Evolutionary conservation across 2,797 vertebrate species (phyloP).

Genomic region (Rhodeus uyekii): DNA sequence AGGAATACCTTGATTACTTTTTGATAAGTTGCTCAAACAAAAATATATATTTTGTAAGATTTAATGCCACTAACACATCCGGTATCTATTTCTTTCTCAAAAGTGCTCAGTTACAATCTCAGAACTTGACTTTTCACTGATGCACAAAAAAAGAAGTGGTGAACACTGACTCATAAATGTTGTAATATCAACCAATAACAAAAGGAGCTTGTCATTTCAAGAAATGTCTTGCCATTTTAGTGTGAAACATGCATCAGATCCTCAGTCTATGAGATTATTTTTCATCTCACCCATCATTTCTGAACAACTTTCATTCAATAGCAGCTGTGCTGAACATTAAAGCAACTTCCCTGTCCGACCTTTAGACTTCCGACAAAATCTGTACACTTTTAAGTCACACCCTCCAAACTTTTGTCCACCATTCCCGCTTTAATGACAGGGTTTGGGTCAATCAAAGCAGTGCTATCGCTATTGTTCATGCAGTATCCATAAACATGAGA

Average conservation of each 20-base stretch:
- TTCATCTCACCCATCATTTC: neutral
- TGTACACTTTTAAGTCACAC: neutral
- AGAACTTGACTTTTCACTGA: neutral
- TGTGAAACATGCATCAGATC: neutral
- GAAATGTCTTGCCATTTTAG: neutral
- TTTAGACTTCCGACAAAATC: neutral
- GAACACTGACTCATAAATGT: neutral
- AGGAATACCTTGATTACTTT: neutral
- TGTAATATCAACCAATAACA: neutral
- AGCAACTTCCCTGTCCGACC: neutral
- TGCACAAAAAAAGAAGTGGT: neutral
- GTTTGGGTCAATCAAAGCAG: neutral
- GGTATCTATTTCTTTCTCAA: neutral
- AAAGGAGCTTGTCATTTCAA: conserved; percentile 7
- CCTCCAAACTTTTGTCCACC: neutral
- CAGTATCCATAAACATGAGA: conserved; percentile 47
- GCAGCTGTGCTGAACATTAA: neutral
- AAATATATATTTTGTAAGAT: too few species aligned
- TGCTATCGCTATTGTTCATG: neutral
- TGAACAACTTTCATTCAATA: neutral
- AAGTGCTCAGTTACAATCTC: neutral
- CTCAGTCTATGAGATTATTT: neutral
- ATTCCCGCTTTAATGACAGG: conserved; percentile 1
- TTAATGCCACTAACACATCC: neutral
- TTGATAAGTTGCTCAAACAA: too few species aligned